These are phyloP conservation scores for Crotalus helleri DNA, from an alignment of 2,113 vertebrate species.

Conservation along the genomic window DNA sequence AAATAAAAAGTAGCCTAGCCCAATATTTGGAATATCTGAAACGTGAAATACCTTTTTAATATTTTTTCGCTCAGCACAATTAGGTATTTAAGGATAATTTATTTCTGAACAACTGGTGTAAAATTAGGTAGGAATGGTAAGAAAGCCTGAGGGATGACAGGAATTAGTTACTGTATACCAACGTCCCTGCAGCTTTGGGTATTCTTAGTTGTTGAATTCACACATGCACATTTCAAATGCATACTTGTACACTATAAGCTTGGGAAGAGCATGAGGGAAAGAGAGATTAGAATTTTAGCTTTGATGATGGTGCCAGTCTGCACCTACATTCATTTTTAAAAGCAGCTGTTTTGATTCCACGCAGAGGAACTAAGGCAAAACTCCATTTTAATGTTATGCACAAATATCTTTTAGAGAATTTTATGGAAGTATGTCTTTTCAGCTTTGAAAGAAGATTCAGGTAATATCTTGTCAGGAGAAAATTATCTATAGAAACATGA, in stretches of 20 bases:
- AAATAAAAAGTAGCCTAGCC: conserved; percentile 10
- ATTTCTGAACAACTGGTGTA: neutral
- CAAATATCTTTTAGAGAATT: conserved; percentile 30
- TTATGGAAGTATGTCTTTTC: conserved; percentile 36
- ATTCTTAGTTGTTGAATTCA: conserved; percentile 37
- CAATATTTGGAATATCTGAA: neutral
- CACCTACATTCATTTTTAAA: conserved; percentile 46
- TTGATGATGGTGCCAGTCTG: conserved; percentile 38
- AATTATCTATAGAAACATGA: conserved; percentile 24
- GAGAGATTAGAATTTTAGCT: conserved; percentile 20
- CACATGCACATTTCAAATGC: neutral
- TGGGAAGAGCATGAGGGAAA: conserved; percentile 15
- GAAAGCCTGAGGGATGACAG: neutral
- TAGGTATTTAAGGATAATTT: conserved; percentile 20
- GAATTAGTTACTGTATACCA: neutral
- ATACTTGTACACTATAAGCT: conserved; percentile 26
- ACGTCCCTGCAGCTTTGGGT: neutral
- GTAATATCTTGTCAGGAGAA: neutral
- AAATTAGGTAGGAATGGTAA: conserved; percentile 28
- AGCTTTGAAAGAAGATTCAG: conserved; percentile 13
- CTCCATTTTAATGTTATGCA: conserved; percentile 36
- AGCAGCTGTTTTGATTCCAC: conserved; percentile 41
- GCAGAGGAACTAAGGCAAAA: neutral
- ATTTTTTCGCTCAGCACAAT: neutral
- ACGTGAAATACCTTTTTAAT: neutral